Base-by-base conservation (phyloP, 2,888 invertebrate species). In the Caenorhabditis japonica region DNA sequence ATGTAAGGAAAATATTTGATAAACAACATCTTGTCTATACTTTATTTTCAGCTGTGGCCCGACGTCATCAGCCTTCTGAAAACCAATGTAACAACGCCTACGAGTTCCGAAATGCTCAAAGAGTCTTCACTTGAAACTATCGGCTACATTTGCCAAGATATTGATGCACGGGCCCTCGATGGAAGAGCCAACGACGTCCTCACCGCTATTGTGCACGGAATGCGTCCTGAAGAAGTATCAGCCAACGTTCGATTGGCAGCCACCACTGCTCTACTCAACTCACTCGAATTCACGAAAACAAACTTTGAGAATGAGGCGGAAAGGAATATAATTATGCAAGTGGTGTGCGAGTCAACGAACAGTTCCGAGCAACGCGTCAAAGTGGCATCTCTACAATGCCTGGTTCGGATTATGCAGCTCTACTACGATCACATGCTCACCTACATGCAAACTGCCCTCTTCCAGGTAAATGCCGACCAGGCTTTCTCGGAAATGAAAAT, bases 341-440 rank as follows among this genome's bases (percentile, higher is more conserved):
- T 96, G 56, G 97, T 99, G 7, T 99, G 99, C 90, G 96, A 97
- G 90, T 95, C 97, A 3, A 99, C 99, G 1, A 97, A 97, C 89
- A 94, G 94, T 5, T 89, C 91, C 53, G 94, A 97, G 87, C 92
- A 93, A 68, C 93, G 94, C 89, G 94, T 99, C 49, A 92, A 93
- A 90, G 97, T 76, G 15, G 95, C 96, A 10, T 96, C 99, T 2
- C 90, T 99, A 60, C 97, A 99, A 89, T 99, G 99, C 90, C 91
- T 99, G 87, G 99, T 94, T 77, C 96, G 95, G 91, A 97, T 99
- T 83, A 93, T 99, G 91, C 94, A 97, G 0, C 91, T 99, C 3
- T 99, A 99, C 89, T 99, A 99, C 88, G 94, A 95, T 89, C 94
- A 94, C 88, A 99, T 99, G 99, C 97, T 99, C 88, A 93, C 94